Evolutionary conservation across 2,113 vertebrate species (phyloP), one percentile per base, ranked within the genome.

Genomic region (Acanthisitta chloris): DNA sequence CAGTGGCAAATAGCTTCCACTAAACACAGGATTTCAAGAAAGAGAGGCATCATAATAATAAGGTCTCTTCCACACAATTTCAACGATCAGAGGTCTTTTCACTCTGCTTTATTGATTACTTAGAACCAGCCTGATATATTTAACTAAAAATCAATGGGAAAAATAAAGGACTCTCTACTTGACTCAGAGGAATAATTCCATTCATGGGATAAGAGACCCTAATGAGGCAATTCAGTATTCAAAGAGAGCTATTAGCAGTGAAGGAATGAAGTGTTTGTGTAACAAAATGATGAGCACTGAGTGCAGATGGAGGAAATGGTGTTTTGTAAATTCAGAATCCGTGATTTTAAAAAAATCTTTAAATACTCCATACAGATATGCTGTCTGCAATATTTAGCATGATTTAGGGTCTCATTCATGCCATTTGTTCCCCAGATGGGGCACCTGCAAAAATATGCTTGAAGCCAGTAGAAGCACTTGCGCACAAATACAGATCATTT

Each of bases 151-250:
- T 93, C 95, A 77, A 91, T 89, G 26, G 26, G 38, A 78, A 91
- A 97, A 95, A 92, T 92, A 96, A 80, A 85, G 62, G 54, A 88
- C 72, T 95, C 91, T 82, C 62, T 83, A 52, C 92, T 88, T 96
- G 81, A 95, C 81, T 95, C 81, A 94, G 86, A 95, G 84, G 94
- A 95, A 94, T 90, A 89, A 91, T 95, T 94, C 82, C 51, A 81
- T 96, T 96, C 92, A 87, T 1, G 26, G 69, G 65, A 96, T 94
- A 91, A 97, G 88, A 94, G 88, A 94, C 49, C 40, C 57, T 96
- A 96, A 96, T 96, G 94, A 94, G 72, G 90, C 92, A 83, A 83
- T 96, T 97, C 90, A 94, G 84, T 55, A 92, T 88, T 94, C 92
- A 97, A 88, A 96, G 83, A 81, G 51, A 94, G 88, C 74, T 82